Percentiles rank a stretch among this genome's conserved stretches.
These are phyloP conservation scores for Epinotia nisella DNA, from an alignment of 2,888 invertebrate species.

Conservation along the genomic window DNA sequence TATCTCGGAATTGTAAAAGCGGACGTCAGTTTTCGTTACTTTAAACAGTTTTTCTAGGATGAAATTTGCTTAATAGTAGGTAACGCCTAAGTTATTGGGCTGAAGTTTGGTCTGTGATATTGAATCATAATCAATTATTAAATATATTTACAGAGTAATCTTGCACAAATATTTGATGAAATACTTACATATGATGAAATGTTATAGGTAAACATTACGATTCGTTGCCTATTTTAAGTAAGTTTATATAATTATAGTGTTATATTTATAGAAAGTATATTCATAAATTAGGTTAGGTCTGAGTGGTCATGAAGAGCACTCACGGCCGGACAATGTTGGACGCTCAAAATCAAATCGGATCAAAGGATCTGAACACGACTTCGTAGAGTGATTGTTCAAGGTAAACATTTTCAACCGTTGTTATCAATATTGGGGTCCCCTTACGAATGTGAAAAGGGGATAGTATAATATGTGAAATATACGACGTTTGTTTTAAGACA, in stretches of 20 bases:
- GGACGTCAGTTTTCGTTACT: slow-evolving; percentile 23
- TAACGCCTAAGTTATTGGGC: slow-evolving; percentile 23
- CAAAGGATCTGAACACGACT: neutral
- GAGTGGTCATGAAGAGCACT: neutral
- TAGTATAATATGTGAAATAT: neutral
- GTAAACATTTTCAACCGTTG: neutral
- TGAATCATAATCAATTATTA: slow-evolving; percentile 40
- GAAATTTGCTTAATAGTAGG: slow-evolving; percentile 2
- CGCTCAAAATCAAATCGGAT: slow-evolving; percentile 2
- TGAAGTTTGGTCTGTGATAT: slow-evolving; percentile 41
- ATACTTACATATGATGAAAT: slow-evolving; percentile 20
- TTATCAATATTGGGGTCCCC: neutral
- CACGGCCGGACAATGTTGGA: neutral
- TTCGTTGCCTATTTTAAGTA: slow-evolving; percentile 12
- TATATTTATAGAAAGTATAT: slow-evolving; percentile 6
- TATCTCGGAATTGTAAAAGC: slow-evolving; percentile 29
- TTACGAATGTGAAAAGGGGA: neutral
- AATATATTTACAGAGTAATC: slow-evolving; percentile 28
- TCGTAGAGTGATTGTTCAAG: neutral
- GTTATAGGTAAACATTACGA: slow-evolving; percentile 25
- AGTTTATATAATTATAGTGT: neutral
- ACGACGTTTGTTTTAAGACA: neutral
- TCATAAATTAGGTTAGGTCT: slow-evolving; percentile 4
- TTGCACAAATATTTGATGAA: slow-evolving; percentile 30
- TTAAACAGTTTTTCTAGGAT: slow-evolving; percentile 7